Evolutionary conservation across 1,140 invertebrate genomes (phyloP), one percentile per base, ranked within the genome.

Genomic region (Drosophila ficusphila): DNA sequence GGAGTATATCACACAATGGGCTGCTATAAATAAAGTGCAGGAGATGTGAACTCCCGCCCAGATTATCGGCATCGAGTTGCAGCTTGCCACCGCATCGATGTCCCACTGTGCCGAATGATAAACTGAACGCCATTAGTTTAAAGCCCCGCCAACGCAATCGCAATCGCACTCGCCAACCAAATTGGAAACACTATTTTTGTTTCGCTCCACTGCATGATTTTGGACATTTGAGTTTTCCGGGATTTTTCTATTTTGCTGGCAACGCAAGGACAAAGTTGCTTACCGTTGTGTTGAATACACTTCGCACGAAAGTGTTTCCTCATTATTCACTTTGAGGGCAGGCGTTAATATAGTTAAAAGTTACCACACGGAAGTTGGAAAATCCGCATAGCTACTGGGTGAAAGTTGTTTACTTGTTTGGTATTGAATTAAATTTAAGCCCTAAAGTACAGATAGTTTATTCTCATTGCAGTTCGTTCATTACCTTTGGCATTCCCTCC

Each of bases 11-110:
- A 39, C 53, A 64, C 60, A 86, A 76, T 68, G 48, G 39, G 3
- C 21, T 12, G 18, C 76, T 86, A 73, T 79, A 83, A 79, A 79
- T 79, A 76, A 54, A 83, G 54, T 64, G 56, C 48, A 70, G 19
- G 5, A 42, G 46, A 36, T 41, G n/a, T n/a, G n/a, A n/a, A n/a
- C n/a, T n/a, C n/a, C 46, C 31, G 25, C 12, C 44, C 11, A 36
- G 38, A 47, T 48, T 49, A 65, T 12, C 25, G 11, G 18, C 18
- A 31, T 7, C 19, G 7, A 3, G 8, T 21, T 54, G 48, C 56
- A 58, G 44, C n/a, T 21, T 18, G 5, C n/a, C 2, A 11, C 36
- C 6, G 18, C 34, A 39, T 60, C 53, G 8, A 5, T 19, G 21
- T 14, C 58, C 58, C 11, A 8, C 54, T 18, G 57, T 52, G 46